A percentile compares a stretch with the other conserved stretches of the same genome.
These are phyloP conservation scores for Papilio glaucus DNA, from an alignment of 1,140 invertebrate genomes.

Conservation along the genomic window DNA sequence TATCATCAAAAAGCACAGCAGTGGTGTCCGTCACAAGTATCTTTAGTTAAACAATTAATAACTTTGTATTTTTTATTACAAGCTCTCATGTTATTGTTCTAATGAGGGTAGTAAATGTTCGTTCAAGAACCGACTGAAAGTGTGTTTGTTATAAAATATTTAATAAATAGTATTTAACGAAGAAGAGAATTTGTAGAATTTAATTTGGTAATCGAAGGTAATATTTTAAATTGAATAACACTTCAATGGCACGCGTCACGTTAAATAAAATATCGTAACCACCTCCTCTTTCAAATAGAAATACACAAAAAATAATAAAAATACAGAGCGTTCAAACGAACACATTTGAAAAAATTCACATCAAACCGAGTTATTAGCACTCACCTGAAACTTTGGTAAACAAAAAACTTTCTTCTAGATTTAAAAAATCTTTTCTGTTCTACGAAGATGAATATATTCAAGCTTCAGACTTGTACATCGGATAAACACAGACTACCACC, in stretches of 20 bases:
- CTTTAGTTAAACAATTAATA: too few relatives aligned
- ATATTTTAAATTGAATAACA: too few relatives aligned
- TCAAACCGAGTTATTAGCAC: neutral
- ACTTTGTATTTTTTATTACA: neutral
- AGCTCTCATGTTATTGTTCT: neutral
- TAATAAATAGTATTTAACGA: too few relatives aligned
- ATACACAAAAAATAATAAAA: too few relatives aligned
- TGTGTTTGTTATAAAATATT: neutral
- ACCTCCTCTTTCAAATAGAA: too few relatives aligned
- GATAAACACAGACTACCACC: constrained; percentile 31
- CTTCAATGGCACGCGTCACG: too few relatives aligned
- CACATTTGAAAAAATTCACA: neutral
- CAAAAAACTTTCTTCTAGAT: neutral
- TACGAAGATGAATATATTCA: constrained; percentile 24
- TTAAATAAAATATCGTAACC: too few relatives aligned
- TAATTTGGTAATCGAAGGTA: too few relatives aligned
- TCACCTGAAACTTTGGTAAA: neutral
- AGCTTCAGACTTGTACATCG: neutral
- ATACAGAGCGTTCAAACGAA: too few relatives aligned
- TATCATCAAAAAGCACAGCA: constrained; percentile 54
- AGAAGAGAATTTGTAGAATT: too few relatives aligned
- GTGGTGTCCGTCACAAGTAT: neutral
- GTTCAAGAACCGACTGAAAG: neutral
- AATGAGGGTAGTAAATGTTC: neutral
- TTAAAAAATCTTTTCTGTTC: neutral